Base-by-base conservation (phyloP, 2,797 vertebrate species). In the Carapus acus region DNA sequence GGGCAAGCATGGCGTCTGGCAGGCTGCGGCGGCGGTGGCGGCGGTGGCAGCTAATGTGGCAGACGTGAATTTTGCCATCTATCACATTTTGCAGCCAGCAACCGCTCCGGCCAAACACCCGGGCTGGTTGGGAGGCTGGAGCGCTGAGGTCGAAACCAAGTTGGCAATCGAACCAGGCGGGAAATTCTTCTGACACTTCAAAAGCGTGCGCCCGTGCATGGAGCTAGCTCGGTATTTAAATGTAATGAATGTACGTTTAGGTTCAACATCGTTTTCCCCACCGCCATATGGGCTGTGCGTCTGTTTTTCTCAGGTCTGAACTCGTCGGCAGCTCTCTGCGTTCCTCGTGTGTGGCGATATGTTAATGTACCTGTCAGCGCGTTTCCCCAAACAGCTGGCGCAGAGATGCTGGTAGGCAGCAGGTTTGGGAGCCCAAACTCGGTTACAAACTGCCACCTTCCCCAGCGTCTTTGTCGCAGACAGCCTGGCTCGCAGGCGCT, bases 61-160 rank as follows among this genome's bases (percentile, higher is more conserved):
- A 67, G 53, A 73, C 69, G 69, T 70, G 70, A 74, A 76, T 62
- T 37, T 54, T 71, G 46, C 49, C 8, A 84, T 86, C 79, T 76
- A 79, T 85, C 81, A 80, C 50, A 59, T 80, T 82, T 72, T 81
- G 67, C 58, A 50, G 70, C 46, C 65, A 62, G 61, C 50, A 53
- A 75, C 61, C 56, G 61, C 1, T 15, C 54, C 71, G 61, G 70
- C 79, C 75, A 67, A 69, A 59, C 62, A 59, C 24, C 54, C 23
- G 4, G 58, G 43, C 19, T 20, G 44, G 70, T 34, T 73, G 50
- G 49, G 67, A 56, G 63, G 55, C 48, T 40, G 44, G 55, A 62
- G 60, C 43, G 67, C 75, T 73, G 69, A 79, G 69, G 58, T 43
- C n/a, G 39, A 67, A 78, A 69, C 49, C 50, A 61, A 50, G 17